phyloP scores from a whole-genome alignment of 2,888 invertebrate species.

The Subacronicta megacephala region DNA sequence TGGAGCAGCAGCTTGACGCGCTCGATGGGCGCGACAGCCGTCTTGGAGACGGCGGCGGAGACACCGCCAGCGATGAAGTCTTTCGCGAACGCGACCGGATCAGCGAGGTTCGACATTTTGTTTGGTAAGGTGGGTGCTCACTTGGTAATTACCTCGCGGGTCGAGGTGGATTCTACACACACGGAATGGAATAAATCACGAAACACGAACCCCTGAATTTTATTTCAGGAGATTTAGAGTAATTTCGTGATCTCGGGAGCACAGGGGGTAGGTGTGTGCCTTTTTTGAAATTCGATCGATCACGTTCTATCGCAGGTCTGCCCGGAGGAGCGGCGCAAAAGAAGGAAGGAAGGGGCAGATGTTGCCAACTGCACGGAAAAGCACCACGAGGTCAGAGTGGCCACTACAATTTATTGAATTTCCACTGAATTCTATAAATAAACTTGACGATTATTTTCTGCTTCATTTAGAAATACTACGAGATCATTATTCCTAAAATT shows the following conservation, averaged over 20 bases:
- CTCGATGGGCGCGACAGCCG: constrained; percentile 98
- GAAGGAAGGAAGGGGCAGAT: constrained; percentile 87
- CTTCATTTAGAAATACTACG: not conserved
- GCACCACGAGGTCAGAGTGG: constrained; percentile 86
- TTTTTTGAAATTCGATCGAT: constrained; percentile 90
- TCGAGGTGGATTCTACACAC: constrained; percentile 79
- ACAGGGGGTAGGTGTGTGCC: constrained; percentile 88
- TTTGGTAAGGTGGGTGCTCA: constrained; percentile 77
- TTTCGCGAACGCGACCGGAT: constrained; percentile 96
- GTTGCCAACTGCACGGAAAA: constrained; percentile 82
- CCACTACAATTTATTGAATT: constrained; percentile 47
- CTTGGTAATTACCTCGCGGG: constrained; percentile 77
- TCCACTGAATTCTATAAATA: constrained; percentile 51
- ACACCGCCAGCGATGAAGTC: constrained; percentile 98
- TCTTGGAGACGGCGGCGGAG: constrained; percentile 98
- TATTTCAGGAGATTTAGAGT: constrained; percentile 85
- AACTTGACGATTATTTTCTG: constrained; percentile 12
- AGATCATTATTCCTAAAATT: not conserved
- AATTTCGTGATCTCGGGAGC: constrained; percentile 88
- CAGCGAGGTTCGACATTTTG: constrained; percentile 89
- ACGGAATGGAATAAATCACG: constrained; percentile 85
- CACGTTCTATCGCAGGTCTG: constrained; percentile 88
- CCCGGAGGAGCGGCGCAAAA: constrained; percentile 87
- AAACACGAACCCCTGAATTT: constrained; percentile 86
- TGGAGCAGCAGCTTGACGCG: constrained; percentile 98